These are phyloP conservation scores for Karalla daura DNA, from an alignment of 2,797 vertebrate genomes.

Conservation along the genomic window DNA sequence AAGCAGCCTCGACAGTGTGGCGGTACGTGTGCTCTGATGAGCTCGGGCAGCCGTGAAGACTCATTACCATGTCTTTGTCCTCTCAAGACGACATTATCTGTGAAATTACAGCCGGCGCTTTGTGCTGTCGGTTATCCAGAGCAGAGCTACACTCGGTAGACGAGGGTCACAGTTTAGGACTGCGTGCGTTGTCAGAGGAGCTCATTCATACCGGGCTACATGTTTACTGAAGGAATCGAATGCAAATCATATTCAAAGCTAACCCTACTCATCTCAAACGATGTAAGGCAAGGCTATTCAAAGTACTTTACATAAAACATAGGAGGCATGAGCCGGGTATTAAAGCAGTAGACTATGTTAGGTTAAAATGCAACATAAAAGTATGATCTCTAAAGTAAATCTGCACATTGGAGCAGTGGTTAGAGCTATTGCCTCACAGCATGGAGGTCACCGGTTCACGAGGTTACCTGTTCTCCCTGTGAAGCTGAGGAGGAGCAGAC, in stretches of 20 bases:
- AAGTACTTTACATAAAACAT: too few species aligned
- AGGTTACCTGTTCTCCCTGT: too few species aligned
- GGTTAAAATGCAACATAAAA: too few species aligned
- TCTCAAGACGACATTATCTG: constrained; percentile 37
- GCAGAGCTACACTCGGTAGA: not conserved
- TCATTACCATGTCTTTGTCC: constrained; percentile 55
- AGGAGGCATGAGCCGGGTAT: too few species aligned
- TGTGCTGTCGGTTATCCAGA: not conserved
- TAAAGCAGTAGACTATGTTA: too few species aligned
- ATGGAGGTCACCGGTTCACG: too few species aligned
- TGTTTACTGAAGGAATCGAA: constrained; percentile 27
- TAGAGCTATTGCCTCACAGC: too few species aligned
- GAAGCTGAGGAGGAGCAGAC: too few species aligned
- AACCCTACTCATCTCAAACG: constrained; percentile 17
- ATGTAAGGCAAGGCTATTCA: too few species aligned
- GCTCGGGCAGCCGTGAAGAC: constrained; percentile 58
- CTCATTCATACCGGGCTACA: constrained; percentile 13
- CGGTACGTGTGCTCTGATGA: constrained; percentile 44
- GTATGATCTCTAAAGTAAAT: too few species aligned
- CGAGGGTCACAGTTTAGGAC: constrained; percentile 19
- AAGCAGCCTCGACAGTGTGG: constrained; percentile 20
- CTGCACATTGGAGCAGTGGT: too few species aligned
- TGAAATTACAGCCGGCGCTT: constrained; percentile 4
- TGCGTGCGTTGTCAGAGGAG: not conserved
- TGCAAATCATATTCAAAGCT: constrained; percentile 46